Percentiles rank a stretch among this genome's conserved stretches.
Evolutionary conservation across 2,113 vertebrate species (phyloP).

Genomic region (Recurvirostra avosetta): DNA sequence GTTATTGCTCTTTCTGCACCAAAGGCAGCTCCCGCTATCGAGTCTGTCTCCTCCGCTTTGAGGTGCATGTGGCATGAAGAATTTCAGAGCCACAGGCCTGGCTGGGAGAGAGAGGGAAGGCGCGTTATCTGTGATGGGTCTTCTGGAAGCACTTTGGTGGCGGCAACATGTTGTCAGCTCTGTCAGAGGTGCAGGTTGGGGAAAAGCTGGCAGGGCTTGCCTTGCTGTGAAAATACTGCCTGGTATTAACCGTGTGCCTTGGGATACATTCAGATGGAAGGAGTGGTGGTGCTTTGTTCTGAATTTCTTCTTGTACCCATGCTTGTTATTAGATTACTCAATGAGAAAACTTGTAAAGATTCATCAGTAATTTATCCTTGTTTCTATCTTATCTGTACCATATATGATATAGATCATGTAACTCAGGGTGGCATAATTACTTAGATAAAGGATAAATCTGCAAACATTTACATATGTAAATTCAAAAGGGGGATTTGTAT

Average conservation of each 20-base stretch:
- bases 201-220: neutral
- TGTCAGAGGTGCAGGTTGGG: neutral
- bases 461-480: neutral
- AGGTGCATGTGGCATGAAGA: neutral
- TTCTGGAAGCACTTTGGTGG: neutral
- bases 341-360: neutral
- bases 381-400: neutral
- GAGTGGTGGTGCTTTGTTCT: neutral
- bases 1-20: neutral
- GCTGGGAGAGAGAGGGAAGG: neutral
- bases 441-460: neutral
- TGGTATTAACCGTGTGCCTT: neutral
- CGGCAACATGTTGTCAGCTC: neutral
- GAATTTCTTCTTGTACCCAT: neutral
- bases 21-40: accelerated
- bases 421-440: neutral
- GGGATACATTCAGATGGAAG: neutral
- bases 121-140: accelerated
- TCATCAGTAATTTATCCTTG: neutral
- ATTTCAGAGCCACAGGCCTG: neutral
- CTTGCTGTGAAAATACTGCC: neutral
- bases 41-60: neutral
- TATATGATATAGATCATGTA: neutral
- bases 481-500: neutral
- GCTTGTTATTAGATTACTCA: neutral